These are phyloP conservation scores for Temnothorax unifasciatus DNA, from an alignment of 2,888 invertebrate genomes.

Conservation along the genomic window DNA sequence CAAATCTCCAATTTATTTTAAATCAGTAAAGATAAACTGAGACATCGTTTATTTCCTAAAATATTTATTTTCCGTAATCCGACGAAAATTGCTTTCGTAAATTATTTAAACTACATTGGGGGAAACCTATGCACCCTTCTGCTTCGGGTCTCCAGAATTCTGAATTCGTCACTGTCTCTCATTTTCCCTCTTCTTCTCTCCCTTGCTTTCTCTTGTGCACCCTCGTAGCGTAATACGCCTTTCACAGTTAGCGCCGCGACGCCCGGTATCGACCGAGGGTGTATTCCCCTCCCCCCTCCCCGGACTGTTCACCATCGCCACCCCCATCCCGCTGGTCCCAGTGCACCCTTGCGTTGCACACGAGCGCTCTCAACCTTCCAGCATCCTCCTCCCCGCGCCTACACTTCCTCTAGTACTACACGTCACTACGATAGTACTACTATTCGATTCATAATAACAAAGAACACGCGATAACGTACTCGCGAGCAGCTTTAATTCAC, in stretches of 20 bases:
- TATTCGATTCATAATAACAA: slow-evolving; percentile 76
- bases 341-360: slow-evolving; percentile 44
- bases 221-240: slow-evolving; percentile 70
- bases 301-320: slow-evolving; percentile 54
- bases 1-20: not conserved
- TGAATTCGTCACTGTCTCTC: slow-evolving; percentile 47
- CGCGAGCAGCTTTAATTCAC: slow-evolving; percentile 77
- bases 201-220: slow-evolving; percentile 58
- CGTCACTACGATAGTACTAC: slow-evolving; percentile 77
- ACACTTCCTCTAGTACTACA: slow-evolving; percentile 64
- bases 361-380: slow-evolving; percentile 50
- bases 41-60: not conserved
- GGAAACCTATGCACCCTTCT: too few species aligned
- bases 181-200: slow-evolving; percentile 24
- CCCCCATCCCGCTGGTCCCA: slow-evolving; percentile 60
- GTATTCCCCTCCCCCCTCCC: slow-evolving; percentile 56
- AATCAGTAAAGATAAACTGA: not conserved
- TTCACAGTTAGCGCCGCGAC: slow-evolving; percentile 78
- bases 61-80: not conserved
- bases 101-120: slow-evolving; percentile 11
- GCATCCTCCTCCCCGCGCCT: slow-evolving; percentile 48
- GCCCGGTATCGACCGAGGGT: slow-evolving; percentile 79
- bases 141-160: slow-evolving; percentile 28
- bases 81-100: slow-evolving; percentile 14
- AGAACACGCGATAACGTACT: slow-evolving; percentile 74